Conservation (phyloP, 2,888 invertebrate species). For the Limenitis camilla region DNA sequence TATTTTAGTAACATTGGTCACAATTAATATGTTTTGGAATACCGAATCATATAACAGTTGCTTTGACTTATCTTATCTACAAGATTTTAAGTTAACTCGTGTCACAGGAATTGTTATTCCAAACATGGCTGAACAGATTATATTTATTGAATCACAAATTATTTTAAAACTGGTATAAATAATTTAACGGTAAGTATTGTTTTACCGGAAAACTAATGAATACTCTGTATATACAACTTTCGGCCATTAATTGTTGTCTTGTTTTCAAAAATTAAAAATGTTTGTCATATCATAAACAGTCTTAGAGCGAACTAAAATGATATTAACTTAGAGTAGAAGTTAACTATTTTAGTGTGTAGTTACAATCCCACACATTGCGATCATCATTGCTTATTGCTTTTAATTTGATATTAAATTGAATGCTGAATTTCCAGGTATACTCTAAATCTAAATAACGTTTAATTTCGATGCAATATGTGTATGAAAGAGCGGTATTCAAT, state of each 20-base stretch:
- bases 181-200: too few species aligned
- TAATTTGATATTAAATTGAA: neutral
- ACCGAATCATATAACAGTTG: too few species aligned
- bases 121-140: too few species aligned
- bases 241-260: neutral
- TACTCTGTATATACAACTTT: too few species aligned
- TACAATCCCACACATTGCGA: slow-evolving; percentile 21
- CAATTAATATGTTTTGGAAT: too few species aligned
- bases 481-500: slow-evolving; percentile 27
- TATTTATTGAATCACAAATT: too few species aligned
- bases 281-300: slow-evolving; percentile 31
- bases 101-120: too few species aligned
- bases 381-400: neutral
- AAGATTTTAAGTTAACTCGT: too few species aligned
- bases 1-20: too few species aligned
- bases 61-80: too few species aligned
- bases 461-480: slow-evolving; percentile 21
- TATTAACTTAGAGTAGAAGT: slow-evolving; percentile 57
- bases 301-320: slow-evolving; percentile 47
- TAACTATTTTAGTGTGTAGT: slow-evolving; percentile 49
- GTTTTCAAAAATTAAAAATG: neutral
- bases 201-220: too few species aligned
- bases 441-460: slow-evolving; percentile 3
- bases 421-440: neutral
- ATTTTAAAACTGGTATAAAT: too few species aligned